Evolutionary conservation across 2,113 vertebrate genomes (phyloP).

Genomic region (Australoheros scitulus): DNA sequence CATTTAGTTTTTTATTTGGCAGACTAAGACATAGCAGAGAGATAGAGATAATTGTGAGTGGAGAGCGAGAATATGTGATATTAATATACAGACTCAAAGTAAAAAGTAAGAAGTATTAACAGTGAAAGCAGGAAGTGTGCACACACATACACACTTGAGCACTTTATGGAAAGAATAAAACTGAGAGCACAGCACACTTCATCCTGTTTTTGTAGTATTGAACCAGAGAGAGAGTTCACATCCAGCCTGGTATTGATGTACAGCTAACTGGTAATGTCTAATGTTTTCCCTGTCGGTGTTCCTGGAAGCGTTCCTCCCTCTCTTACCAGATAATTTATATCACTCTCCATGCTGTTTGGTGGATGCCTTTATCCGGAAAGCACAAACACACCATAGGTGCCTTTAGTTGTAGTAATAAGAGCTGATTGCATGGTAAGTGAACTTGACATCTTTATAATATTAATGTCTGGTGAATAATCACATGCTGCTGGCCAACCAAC

Average conservation of each 20-base stretch:
- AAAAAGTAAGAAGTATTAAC: background rate
- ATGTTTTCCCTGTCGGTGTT: conserved; percentile 40
- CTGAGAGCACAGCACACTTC: background rate
- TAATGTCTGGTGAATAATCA: too few relatives aligned
- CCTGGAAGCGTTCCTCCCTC: conserved; percentile 45
- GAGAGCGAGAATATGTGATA: background rate
- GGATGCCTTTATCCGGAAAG: conserved; percentile 13
- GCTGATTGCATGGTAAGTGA: background rate
- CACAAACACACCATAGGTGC: background rate
- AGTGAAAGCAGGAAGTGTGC: background rate
- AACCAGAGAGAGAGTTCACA: conserved; percentile 12
- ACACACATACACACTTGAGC: conserved; percentile 3
- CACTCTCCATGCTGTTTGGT: background rate
- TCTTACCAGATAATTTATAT: conserved; percentile 7
- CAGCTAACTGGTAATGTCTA: conserved; percentile 51
- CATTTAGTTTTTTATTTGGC: background rate
- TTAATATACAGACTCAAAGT: background rate
- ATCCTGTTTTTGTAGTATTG: conserved; percentile 43
- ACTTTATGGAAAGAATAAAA: background rate
- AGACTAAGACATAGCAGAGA: background rate
- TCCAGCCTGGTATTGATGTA: conserved; percentile 46
- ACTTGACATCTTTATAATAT: background rate
- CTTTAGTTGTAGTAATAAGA: conserved; percentile 1
- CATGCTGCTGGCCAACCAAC: too few relatives aligned
- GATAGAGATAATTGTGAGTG: background rate